A percentile compares a stretch with the other conserved stretches of the same genome.
These are phyloP conservation scores for Pituophis catenifer DNA, from an alignment of 2,113 vertebrate genomes.

Conservation along the genomic window DNA sequence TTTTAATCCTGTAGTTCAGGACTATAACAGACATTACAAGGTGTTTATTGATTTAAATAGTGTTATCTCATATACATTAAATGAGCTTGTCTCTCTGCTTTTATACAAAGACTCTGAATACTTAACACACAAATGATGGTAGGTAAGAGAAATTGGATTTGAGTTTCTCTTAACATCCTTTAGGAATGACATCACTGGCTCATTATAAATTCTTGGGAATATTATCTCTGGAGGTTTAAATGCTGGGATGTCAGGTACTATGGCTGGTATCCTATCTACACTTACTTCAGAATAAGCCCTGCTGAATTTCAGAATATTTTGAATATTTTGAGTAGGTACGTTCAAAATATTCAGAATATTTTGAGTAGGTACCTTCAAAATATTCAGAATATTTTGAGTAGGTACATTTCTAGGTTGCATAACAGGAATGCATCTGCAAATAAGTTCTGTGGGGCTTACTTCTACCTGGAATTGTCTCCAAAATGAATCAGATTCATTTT, in stretches of 20 bases:
- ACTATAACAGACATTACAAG: slow-evolving; percentile 30
- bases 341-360: not conserved
- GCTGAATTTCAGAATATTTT: not conserved
- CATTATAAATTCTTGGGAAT: slow-evolving; percentile 6
- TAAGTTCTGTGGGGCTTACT: not conserved
- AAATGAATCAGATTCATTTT: not conserved
- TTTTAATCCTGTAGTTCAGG: slow-evolving; percentile 8
- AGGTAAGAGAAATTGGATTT: slow-evolving; percentile 6
- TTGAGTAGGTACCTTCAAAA: not conserved
- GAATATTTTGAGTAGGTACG: not conserved
- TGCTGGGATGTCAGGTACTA: not conserved
- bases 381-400: not conserved
- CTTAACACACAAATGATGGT: slow-evolving; percentile 14
- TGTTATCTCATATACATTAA: slow-evolving; percentile 20
- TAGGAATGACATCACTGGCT: slow-evolving; percentile 15
- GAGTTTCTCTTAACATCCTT: slow-evolving; percentile 2
- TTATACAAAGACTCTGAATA: not conserved
- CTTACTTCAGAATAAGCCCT: not conserved
- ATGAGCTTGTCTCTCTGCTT: slow-evolving; percentile 28
- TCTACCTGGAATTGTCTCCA: not conserved
- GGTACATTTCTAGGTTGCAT: not conserved
- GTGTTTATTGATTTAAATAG: slow-evolving; percentile 13
- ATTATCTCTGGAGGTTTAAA: slow-evolving; percentile 23
- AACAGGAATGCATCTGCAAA: not conserved
- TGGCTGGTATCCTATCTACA: not conserved